These are phyloP conservation scores for Sapajus apella DNA, from an alignment of 2,113 vertebrate genomes.

Conservation along the genomic window DNA sequence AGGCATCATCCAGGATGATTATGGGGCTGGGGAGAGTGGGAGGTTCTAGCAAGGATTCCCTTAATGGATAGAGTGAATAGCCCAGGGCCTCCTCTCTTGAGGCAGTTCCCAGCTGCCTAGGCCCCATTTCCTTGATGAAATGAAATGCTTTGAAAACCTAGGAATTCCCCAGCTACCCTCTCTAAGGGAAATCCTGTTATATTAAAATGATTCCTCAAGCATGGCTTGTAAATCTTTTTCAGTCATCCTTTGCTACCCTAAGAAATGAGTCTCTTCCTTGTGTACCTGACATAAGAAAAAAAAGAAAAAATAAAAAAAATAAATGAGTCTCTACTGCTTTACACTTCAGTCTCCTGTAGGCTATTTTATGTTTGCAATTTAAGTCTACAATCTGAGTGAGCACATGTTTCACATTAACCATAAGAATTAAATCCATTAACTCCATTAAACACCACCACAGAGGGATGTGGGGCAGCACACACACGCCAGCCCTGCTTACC, in stretches of 20 bases:
- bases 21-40: neutral
- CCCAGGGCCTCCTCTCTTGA: neutral
- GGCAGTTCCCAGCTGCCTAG: neutral
- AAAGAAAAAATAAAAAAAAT: no score
- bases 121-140: neutral
- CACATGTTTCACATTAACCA: slow-evolving; percentile 4
- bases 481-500: neutral
- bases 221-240: slow-evolving; percentile 19
- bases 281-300: no score
- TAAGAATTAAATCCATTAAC: neutral
- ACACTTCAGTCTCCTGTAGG: neutral
- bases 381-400: slow-evolving; percentile 27
- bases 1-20: neutral
- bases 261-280: neutral
- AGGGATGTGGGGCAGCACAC: neutral
- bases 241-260: slow-evolving; percentile 4
- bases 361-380: slow-evolving; percentile 49
- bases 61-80: neutral
- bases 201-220: neutral
- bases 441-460: neutral
- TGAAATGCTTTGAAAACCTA: slow-evolving; percentile 4
- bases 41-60: neutral
- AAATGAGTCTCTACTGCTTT: neutral
- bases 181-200: neutral
- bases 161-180: neutral